phyloP scores from a whole-genome alignment of 2,113 vertebrate genomes.

The Gymnocephalus cernua region DNA sequence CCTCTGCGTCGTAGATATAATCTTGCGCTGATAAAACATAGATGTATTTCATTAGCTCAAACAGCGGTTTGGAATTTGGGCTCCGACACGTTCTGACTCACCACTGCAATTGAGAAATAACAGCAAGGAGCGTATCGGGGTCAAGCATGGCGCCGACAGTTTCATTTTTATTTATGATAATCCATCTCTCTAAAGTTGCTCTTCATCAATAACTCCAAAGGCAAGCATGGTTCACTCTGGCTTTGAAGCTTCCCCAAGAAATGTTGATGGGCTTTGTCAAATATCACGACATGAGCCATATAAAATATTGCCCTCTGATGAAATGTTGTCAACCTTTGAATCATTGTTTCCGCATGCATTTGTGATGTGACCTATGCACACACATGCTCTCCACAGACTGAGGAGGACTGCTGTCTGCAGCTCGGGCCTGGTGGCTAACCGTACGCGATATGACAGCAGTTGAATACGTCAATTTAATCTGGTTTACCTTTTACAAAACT shows the following conservation, averaged over 20 bases:
- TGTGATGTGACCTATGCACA: slow-evolving; percentile 45
- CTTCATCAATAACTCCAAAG: slow-evolving; percentile 66
- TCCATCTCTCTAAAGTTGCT: slow-evolving; percentile 61
- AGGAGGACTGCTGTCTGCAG: slow-evolving; percentile 4
- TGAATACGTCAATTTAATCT: not conserved
- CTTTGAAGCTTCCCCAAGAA: slow-evolving; percentile 49
- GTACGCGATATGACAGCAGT: not conserved
- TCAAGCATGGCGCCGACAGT: slow-evolving; percentile 3
- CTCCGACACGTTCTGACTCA: slow-evolving; percentile 43
- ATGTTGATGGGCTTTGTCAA: slow-evolving; percentile 61
- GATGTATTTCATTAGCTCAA: slow-evolving; percentile 45
- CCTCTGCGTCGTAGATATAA: slow-evolving; percentile 25
- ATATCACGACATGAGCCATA: slow-evolving; percentile 46
- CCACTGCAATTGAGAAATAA: slow-evolving; percentile 49
- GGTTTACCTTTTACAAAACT: slow-evolving; percentile 19
- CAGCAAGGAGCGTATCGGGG: not conserved
- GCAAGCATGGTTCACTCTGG: slow-evolving; percentile 46
- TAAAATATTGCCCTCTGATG: slow-evolving; percentile 53
- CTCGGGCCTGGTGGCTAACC: not conserved
- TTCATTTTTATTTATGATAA: slow-evolving; percentile 66
- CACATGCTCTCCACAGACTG: slow-evolving; percentile 2
- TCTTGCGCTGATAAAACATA: slow-evolving; percentile 38
- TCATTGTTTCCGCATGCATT: slow-evolving; percentile 46
- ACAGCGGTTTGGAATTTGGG: slow-evolving; percentile 24
- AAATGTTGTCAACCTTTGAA: slow-evolving; percentile 66